These are phyloP conservation scores for Penaeus chinensis DNA, from an alignment of 1,140 invertebrate species.

Conservation along the genomic window DNA sequence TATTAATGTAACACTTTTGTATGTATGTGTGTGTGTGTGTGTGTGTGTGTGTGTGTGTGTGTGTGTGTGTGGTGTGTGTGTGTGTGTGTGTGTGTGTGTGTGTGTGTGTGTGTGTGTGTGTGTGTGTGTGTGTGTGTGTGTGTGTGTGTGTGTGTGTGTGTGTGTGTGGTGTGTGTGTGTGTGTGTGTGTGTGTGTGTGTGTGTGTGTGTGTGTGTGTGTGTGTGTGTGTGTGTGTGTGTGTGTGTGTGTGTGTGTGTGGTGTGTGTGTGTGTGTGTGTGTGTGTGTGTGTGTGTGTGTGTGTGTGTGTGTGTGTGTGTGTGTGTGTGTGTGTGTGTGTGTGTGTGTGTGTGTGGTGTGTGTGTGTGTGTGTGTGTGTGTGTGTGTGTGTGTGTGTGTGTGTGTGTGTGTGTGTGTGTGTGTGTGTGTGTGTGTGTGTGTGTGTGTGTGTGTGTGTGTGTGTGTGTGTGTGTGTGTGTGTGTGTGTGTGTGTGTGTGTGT, in stretches of 20 bases:
- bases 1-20: neutral
- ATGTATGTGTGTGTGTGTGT: neutral
- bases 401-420: conserved; percentile 21
- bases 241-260: neutral
- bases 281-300: neutral
- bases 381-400: neutral
- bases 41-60: neutral
- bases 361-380: neutral
- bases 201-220: neutral
- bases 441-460: neutral
- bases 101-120: too few relatives aligned
- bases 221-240: too few relatives aligned
- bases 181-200: too few relatives aligned
- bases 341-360: neutral
- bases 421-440: conserved; percentile 11
- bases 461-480: too few relatives aligned
- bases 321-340: neutral
- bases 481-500: neutral
- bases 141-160: too few relatives aligned
- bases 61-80: neutral
- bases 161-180: too few relatives aligned
- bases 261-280: neutral
- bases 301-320: neutral
- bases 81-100: too few relatives aligned
- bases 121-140: too few relatives aligned